Percentiles rank a stretch among this genome's conserved stretches.
These are phyloP conservation scores for Nomada goodeniana DNA, from an alignment of 2,888 invertebrate species.

Conservation along the genomic window DNA sequence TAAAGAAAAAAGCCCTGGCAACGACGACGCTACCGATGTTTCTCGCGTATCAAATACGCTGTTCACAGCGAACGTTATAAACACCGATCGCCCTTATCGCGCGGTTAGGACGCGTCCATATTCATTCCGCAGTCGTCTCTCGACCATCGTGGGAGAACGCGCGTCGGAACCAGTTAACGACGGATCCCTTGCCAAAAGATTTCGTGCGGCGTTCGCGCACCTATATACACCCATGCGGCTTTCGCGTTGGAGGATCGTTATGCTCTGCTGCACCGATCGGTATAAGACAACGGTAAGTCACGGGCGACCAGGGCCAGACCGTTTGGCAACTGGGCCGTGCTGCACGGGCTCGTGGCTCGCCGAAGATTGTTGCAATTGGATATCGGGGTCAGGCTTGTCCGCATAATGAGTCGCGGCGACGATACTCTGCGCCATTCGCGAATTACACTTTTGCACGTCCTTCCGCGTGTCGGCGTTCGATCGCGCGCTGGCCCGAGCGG, in stretches of 20 bases:
- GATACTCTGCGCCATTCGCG: conserved; percentile 53
- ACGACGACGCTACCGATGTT: too few relatives aligned
- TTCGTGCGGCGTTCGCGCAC: conserved; percentile 58
- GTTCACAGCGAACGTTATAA: too few relatives aligned
- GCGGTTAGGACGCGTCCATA: too few relatives aligned
- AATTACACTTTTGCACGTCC: conserved; percentile 52
- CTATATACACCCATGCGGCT: conserved; percentile 65
- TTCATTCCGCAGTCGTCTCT: neutral
- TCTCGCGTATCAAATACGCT: too few relatives aligned
- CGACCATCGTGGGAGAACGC: neutral
- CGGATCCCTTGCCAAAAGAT: conserved; percentile 55
- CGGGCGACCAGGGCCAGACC: conserved; percentile 57
- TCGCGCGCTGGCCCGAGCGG: neutral
- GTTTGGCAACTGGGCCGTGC: conserved; percentile 54
- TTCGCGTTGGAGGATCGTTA: conserved; percentile 66
- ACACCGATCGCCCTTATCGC: too few relatives aligned
- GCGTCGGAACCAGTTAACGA: neutral
- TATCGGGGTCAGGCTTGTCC: conserved; percentile 73
- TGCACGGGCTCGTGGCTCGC: conserved; percentile 42
- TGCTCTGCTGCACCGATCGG: conserved; percentile 63
- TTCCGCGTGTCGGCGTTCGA: conserved; percentile 45
- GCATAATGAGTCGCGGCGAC: conserved; percentile 69
- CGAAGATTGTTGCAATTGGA: conserved; percentile 65
- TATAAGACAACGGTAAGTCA: conserved; percentile 56
- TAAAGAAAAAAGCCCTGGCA: too few relatives aligned